phyloP scores from a whole-genome alignment of 2,113 vertebrate genomes.

The Triplophysa siluroides region DNA sequence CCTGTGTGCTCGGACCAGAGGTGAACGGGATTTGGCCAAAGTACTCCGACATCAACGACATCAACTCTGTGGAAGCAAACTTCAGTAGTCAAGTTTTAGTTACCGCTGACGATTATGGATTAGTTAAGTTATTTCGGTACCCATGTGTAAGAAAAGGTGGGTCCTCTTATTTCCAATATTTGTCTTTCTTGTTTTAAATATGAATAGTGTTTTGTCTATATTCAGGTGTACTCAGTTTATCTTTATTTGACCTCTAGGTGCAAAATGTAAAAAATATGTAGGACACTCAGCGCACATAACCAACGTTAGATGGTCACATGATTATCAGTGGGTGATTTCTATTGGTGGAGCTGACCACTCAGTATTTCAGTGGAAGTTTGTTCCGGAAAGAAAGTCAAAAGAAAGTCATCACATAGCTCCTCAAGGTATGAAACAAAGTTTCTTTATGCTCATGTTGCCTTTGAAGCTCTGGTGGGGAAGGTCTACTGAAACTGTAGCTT shows the following conservation, averaged over 20 bases:
- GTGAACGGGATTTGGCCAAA: slow-evolving; percentile 98
- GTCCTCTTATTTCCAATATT: slow-evolving; percentile 21
- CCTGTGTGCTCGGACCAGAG: slow-evolving; percentile 91
- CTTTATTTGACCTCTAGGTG: slow-evolving; percentile 78
- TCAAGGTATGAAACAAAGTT: slow-evolving; percentile 77
- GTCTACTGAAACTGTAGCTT: neutral
- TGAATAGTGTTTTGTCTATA: neutral
- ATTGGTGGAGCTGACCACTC: slow-evolving; percentile 98
- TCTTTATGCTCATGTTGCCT: neutral
- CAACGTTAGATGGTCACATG: slow-evolving; percentile 95
- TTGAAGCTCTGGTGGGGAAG: neutral
- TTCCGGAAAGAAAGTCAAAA: slow-evolving; percentile 93
- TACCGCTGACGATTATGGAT: slow-evolving; percentile 95
- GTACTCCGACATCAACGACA: slow-evolving; percentile 92
- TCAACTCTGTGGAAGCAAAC: slow-evolving; percentile 97
- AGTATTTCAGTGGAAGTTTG: slow-evolving; percentile 98
- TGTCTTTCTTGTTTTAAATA: neutral
- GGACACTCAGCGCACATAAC: slow-evolving; percentile 98
- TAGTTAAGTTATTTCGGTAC: slow-evolving; percentile 94
- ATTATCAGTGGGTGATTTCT: slow-evolving; percentile 97
- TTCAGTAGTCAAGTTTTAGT: slow-evolving; percentile 94
- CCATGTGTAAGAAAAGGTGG: slow-evolving; percentile 95
- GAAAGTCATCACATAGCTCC: slow-evolving; percentile 91
- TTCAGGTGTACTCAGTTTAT: neutral
- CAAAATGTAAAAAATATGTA: slow-evolving; percentile 97